phyloP scores from a whole-genome alignment of 2,797 vertebrate species.

The Calcarius lapponicus region DNA sequence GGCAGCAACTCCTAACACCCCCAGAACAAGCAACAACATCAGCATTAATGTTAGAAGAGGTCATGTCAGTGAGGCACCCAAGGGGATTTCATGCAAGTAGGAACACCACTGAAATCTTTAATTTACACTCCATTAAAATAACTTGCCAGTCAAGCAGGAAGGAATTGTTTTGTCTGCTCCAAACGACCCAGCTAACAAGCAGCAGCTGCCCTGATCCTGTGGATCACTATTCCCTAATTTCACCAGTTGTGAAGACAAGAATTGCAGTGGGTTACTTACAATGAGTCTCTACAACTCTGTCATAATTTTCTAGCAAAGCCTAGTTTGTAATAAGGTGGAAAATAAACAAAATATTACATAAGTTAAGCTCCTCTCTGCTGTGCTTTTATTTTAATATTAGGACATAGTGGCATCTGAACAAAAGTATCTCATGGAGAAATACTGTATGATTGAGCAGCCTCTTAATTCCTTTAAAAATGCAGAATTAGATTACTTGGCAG shows the following conservation, averaged over 20 bases:
- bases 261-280: background rate
- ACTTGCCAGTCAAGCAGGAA: background rate
- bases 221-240: background rate
- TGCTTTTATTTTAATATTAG: background rate
- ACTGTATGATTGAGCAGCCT: background rate
- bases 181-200: background rate
- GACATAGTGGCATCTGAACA: background rate
- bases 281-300: background rate
- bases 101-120: background rate
- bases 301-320: background rate
- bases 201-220: background rate
- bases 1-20: background rate
- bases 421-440: background rate
- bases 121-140: background rate
- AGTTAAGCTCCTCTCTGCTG: background rate
- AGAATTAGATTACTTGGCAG: background rate
- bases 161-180: background rate
- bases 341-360: background rate
- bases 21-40: background rate
- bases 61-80: background rate
- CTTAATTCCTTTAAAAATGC: background rate
- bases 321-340: background rate
- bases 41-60: rapidly evolving
- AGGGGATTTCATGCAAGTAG: background rate
- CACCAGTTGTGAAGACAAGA: background rate